These are phyloP conservation scores for Capitella teleta DNA, from an alignment of 1,140 invertebrate species.

Conservation along the genomic window DNA sequence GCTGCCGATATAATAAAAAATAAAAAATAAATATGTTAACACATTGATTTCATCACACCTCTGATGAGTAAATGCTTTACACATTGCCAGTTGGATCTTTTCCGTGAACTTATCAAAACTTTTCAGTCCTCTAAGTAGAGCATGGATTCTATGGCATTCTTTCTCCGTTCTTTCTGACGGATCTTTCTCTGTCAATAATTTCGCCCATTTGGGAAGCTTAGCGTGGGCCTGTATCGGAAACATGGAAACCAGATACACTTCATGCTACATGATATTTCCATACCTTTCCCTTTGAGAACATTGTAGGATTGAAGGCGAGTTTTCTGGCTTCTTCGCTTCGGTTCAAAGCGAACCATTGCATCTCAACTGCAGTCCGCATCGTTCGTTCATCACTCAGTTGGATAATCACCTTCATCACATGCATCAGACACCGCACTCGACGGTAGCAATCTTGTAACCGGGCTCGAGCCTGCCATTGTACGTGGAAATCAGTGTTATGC, in stretches of 20 bases:
- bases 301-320: slow-evolving; percentile 22
- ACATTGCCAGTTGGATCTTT: slow-evolving; percentile 28
- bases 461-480: too few relatives aligned
- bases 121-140: slow-evolving; percentile 23
- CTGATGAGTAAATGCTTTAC: slow-evolving; percentile 19
- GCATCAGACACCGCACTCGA: background rate
- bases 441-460: too few relatives aligned
- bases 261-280: background rate
- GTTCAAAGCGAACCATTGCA: slow-evolving; percentile 25
- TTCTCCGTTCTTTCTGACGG: slow-evolving; percentile 20
- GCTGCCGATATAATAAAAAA: slow-evolving; percentile 4
- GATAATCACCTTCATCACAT: background rate
- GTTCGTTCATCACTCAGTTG: slow-evolving; percentile 18
- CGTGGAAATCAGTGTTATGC: too few relatives aligned
- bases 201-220: slow-evolving; percentile 25
- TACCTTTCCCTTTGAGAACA: slow-evolving; percentile 23
- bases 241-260: background rate
- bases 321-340: slow-evolving; percentile 15
- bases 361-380: slow-evolving; percentile 20
- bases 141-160: slow-evolving; percentile 24
- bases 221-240: slow-evolving; percentile 18
- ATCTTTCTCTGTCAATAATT: slow-evolving; percentile 15
- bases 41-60: slow-evolving; percentile 14
- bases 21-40: background rate
- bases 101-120: slow-evolving; percentile 32